Conservation (phyloP, 2,888 invertebrate species). For the Dascillus cervinus region DNA sequence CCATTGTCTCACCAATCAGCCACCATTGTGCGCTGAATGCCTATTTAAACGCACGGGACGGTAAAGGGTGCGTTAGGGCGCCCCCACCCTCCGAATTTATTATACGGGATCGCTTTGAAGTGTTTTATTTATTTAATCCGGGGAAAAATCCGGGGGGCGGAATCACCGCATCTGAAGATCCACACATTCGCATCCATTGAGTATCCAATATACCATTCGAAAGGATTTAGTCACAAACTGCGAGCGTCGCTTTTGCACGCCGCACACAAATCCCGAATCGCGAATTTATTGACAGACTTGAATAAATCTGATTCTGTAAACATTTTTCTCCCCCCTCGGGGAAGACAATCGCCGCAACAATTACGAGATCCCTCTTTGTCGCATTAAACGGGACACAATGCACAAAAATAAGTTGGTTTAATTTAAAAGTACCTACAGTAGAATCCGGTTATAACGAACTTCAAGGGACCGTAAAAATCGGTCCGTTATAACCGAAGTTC, state of each 20-base stretch:
- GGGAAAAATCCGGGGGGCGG: no score
- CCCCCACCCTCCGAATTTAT: neutral
- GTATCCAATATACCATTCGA: slow-evolving; percentile 39
- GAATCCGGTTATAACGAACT: no score
- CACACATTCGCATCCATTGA: slow-evolving; percentile 24
- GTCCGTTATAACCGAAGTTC: no score
- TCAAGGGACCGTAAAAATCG: no score
- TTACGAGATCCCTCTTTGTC: no score
- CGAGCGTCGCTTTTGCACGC: slow-evolving; percentile 35
- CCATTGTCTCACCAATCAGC: slow-evolving; percentile 45
- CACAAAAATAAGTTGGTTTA: no score
- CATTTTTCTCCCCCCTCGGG: no score
- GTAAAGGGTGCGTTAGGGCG: slow-evolving; percentile 35
- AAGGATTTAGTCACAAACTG: slow-evolving; percentile 40
- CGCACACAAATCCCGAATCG: slow-evolving; percentile 42
- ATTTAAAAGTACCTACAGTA: no score
- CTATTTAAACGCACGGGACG: slow-evolving; percentile 37
- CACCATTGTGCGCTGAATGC: slow-evolving; percentile 38
- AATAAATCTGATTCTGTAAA: slow-evolving; percentile 17
- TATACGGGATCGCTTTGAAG: neutral
- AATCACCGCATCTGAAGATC: slow-evolving; percentile 20
- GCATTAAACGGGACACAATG: no score
- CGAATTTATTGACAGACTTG: slow-evolving; percentile 38
- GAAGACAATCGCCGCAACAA: no score
- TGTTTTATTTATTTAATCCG: neutral